Conservation (phyloP, 2,113 vertebrate genomes). For the Saguinus imperator region DNA sequence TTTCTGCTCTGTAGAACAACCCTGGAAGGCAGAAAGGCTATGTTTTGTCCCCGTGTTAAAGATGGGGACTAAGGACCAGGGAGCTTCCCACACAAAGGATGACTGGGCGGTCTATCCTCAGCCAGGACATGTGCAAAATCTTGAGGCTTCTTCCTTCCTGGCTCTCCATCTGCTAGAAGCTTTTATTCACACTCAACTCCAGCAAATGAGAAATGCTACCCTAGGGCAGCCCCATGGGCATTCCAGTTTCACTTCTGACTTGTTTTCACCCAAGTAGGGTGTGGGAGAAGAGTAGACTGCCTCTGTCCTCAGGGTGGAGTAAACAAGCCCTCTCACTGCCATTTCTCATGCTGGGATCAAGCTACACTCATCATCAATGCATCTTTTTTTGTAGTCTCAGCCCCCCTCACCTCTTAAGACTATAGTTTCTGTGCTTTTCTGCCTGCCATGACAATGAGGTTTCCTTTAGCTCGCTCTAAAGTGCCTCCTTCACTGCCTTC, state of each 20-base stretch:
- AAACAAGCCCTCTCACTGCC: not conserved
- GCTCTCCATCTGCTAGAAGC: not conserved
- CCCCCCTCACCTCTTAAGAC: not conserved
- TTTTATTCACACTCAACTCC: not conserved
- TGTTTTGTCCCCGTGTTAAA: not conserved
- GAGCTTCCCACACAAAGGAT: not conserved
- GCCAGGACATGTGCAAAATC: rapidly evolving
- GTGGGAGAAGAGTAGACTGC: not conserved
- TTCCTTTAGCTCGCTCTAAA: not conserved
- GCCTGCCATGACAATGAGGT: not conserved
- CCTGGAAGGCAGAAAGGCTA: not conserved
- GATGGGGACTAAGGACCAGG: not conserved
- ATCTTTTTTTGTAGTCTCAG: not conserved
- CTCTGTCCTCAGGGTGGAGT: not conserved
- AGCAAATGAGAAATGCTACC: not conserved
- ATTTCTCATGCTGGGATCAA: not conserved
- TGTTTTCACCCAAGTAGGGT: not conserved
- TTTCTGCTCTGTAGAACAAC: not conserved
- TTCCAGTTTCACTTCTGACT: not conserved
- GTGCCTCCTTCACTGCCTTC: rapidly evolving
- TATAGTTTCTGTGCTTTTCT: not conserved
- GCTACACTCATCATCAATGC: not conserved
- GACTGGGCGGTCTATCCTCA: no score
- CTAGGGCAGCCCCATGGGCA: rapidly evolving
- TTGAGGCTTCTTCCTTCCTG: not conserved